Evolutionary conservation across 2,888 invertebrate species (phyloP), one percentile per base, ranked within the genome.

Genomic region (Idaea straminata): DNA sequence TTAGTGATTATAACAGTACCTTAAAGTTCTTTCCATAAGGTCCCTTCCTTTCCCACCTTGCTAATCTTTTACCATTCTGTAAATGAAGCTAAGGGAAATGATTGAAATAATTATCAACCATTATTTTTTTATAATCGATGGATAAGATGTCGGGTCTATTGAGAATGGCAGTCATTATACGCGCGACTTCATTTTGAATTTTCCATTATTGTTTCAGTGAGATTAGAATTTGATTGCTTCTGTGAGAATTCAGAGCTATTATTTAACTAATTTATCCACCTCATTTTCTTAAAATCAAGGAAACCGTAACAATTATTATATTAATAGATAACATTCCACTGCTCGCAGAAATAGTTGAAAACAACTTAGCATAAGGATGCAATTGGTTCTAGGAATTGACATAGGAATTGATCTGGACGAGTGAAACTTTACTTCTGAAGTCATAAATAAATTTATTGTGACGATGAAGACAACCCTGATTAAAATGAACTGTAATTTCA

Each of bases 151-250:
- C 59, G 65, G 63, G 66, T 68, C 63, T 72, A 73, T 75, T 74
- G 72, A 75, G 77, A 80, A 78, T 77, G 74, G 75, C 69, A 75
- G 80, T 78, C 80, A 82, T 83, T 89, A 83, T 77, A 84, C 87
- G 89, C 87, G 84, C 82, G 83, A 84, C 76, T 83, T 80, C 83
- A 80, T 86, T 87, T 88, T 87, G 85, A 88, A 90, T 89, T 88
- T 85, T 83, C 85, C 79, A 77, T 83, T 84, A 85, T 85, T 88
- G 85, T 88, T 86, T 83, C 78, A 79, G 77, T 74, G 80, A 84
- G 87, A 87, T 87, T 85, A 83, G 83, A 84, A 83, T 86, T 87
- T 89, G 86, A 88, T 88, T 84, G 83, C 81, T 80, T 78, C 78
- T 69, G 75, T 70, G 72, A 35, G 66, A 25, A 25, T 68, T 64